A percentile compares a stretch with the other conserved stretches of the same genome.
These are phyloP conservation scores for Trichogramma evanescens DNA, from an alignment of 2,888 invertebrate species.

Conservation along the genomic window DNA sequence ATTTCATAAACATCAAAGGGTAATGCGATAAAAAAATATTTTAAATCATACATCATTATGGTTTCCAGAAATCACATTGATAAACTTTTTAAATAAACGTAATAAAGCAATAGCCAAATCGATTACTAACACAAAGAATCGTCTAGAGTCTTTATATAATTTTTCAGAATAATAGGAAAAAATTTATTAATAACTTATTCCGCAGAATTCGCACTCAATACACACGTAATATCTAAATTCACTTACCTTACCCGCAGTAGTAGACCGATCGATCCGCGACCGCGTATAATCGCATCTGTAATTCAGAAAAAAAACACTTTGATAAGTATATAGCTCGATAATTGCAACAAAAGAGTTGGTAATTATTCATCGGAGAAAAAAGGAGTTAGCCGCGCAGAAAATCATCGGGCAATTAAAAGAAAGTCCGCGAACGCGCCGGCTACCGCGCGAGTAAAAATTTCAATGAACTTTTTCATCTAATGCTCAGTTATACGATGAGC, in stretches of 20 bases:
- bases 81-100: too few species aligned
- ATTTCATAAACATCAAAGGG: too few species aligned
- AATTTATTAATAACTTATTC: too few species aligned
- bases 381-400: conserved; percentile 1
- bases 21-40: too few species aligned
- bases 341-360: conserved; percentile 1
- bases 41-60: too few species aligned
- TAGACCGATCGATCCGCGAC: conserved; percentile 9
- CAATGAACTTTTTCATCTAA: conserved; percentile 2
- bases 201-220: too few species aligned
- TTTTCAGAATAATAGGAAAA: too few species aligned
- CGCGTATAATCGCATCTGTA: conserved; percentile 14
- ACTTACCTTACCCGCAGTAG: conserved; percentile 13
- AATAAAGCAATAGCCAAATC: too few species aligned
- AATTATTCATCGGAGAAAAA: conserved; percentile 9
- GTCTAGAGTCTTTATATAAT: too few species aligned
- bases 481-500: too few species aligned
- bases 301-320: conserved; percentile 15
- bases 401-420: conserved; percentile 13
- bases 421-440: background rate
- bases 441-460: background rate
- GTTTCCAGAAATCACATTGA: too few species aligned
- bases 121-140: too few species aligned
- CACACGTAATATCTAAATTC: conserved; percentile 3
- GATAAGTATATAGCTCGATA: conserved; percentile 11